Evolutionary conservation across 1,140 invertebrate genomes (phyloP).

Genomic region (Littorina saxatilis): DNA sequence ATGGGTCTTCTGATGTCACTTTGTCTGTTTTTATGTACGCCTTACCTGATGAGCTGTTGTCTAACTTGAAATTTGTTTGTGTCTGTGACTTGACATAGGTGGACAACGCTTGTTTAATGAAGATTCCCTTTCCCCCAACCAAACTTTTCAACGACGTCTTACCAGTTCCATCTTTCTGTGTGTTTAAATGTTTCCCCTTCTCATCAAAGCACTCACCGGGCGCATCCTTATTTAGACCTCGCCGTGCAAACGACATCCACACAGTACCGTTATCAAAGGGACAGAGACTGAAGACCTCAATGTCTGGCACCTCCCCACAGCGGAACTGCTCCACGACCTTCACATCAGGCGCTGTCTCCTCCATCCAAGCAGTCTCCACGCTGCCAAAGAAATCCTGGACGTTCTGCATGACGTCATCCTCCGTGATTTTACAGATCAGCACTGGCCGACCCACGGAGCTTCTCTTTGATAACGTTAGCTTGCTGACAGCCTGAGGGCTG

Average conservation of each 20-base stretch:
- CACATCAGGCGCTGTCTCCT: not conserved
- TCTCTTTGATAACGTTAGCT: not conserved
- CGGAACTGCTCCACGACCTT: not conserved
- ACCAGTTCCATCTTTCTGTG: too few relatives aligned
- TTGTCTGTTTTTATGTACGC: not conserved
- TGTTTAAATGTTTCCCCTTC: too few relatives aligned
- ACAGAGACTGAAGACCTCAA: too few relatives aligned
- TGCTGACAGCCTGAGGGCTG: not conserved
- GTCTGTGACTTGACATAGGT: slow-evolving; percentile 1
- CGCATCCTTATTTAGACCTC: too few relatives aligned
- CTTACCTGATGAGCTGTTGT: not conserved
- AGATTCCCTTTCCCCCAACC: too few relatives aligned
- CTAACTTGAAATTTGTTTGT: not conserved
- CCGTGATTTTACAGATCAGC: not conserved
- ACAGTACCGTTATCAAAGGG: not conserved
- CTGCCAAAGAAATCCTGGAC: not conserved
- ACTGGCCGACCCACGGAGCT: not conserved
- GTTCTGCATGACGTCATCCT: not conserved
- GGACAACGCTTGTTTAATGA: too few relatives aligned
- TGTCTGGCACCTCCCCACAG: not conserved
- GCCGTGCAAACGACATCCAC: too few relatives aligned
- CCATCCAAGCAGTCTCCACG: not conserved
- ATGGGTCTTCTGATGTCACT: not conserved
- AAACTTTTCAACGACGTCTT: too few relatives aligned
- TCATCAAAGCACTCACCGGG: not conserved